A percentile compares a stretch with the other conserved stretches of the same genome.
These are phyloP conservation scores for Xiphias gladius DNA, from an alignment of 2,113 vertebrate species.

Conservation along the genomic window DNA sequence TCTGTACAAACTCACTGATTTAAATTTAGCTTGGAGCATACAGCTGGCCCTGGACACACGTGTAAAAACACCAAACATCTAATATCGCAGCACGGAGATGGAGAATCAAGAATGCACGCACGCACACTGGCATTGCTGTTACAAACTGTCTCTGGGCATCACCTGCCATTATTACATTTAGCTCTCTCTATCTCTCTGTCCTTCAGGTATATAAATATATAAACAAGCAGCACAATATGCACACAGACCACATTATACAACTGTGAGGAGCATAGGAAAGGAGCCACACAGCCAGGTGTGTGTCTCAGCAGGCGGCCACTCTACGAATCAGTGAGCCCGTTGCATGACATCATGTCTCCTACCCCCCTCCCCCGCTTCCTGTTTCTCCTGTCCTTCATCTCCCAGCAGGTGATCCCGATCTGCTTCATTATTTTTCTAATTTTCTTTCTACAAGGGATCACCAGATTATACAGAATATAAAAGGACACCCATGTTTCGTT, in stretches of 20 bases:
- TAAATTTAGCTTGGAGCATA: too few relatives aligned
- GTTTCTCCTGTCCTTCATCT: conserved; percentile 70
- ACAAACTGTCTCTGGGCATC: neutral
- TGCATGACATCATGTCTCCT: conserved; percentile 58
- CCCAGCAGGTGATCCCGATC: conserved; percentile 57
- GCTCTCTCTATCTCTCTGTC: neutral
- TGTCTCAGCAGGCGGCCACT: conserved; percentile 53
- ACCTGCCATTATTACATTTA: neutral
- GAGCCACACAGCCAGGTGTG: conserved; percentile 64
- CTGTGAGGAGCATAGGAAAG: conserved; percentile 18
- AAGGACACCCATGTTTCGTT: neutral
- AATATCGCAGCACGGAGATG: neutral
- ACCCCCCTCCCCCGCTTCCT: conserved; percentile 35
- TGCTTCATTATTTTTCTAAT: conserved; percentile 48
- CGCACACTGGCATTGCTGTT: neutral
- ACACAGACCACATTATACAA: conserved; percentile 2
- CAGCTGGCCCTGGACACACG: neutral
- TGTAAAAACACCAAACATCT: conserved; percentile 18
- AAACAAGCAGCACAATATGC: neutral
- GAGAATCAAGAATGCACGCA: neutral
- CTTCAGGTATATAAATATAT: conserved; percentile 2
- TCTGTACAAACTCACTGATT: too few relatives aligned
- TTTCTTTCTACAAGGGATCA: neutral
- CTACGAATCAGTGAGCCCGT: conserved; percentile 61
- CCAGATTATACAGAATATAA: conserved; percentile 10